Conservation (phyloP, 2,113 vertebrate species). For the Entomyzon cyanotis region DNA sequence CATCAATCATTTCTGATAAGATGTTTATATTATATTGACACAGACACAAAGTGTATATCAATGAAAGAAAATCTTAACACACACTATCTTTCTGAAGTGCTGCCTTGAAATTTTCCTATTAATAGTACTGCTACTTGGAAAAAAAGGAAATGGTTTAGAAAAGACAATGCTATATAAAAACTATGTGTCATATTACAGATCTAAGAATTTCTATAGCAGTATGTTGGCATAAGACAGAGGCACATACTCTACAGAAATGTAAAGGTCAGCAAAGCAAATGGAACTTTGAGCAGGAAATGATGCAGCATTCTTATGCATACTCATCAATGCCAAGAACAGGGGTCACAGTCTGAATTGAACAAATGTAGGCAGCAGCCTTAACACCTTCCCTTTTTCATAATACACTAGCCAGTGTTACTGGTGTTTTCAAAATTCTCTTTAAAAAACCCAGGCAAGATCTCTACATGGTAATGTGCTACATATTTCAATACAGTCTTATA, state of each 20-base stretch:
- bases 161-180: neutral
- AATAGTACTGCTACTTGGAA: neutral
- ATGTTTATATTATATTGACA: conserved; percentile 55
- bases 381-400: neutral
- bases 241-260: neutral
- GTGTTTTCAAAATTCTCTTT: neutral
- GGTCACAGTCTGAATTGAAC: neutral
- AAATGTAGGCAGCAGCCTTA: neutral
- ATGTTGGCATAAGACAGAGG: neutral
- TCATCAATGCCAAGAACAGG: neutral
- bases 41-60: neutral
- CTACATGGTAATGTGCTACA: neutral
- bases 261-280: neutral
- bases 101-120: neutral
- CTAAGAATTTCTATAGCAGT: neutral
- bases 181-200: neutral
- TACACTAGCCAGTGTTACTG: neutral
- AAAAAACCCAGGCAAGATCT: neutral
- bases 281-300: neutral
- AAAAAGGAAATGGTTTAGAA: neutral
- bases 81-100: neutral
- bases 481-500: neutral
- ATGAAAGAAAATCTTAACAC: neutral
- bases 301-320: neutral
- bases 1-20: conserved; percentile 40